Evolutionary conservation across 2,888 invertebrate species (phyloP), one percentile per base, ranked within the genome.

Genomic region (Meandrusa payeni): DNA sequence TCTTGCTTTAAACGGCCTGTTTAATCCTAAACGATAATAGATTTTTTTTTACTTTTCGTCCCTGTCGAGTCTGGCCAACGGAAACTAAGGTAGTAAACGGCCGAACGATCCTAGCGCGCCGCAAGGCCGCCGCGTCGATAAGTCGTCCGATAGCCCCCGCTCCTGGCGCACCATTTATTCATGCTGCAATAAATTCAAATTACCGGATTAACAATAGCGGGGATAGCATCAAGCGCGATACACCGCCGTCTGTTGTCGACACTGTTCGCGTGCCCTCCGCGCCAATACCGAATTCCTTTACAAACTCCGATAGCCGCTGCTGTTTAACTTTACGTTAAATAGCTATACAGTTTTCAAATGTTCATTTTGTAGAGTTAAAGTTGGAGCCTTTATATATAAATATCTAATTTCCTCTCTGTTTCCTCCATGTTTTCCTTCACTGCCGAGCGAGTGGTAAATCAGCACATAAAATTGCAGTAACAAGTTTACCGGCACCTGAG

Each of bases 151-250:
- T 83, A 85, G 77, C 79, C 74, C 45, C 64, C 69, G 68, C 64
- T 58, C 54, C 52, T 59, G 59, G 71, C 66, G 67, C 67, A 80
- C 83, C 79, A 82, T 86, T 85, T 85, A 83, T 83, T 78, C 83
- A 80, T 74, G 76, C 68, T 69, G 86, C 83, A 86, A 88, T 88
- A 88, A 88, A 88, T 88, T 88, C 87, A 87, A 88, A 88, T 88
- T 88, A 88, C 86, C 65, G 86, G 82, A 87, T 87, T 85, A 85
- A 87, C 86, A 86, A 86, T 86, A 85, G 76, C 74, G 68, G 53
- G 81, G 87, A 87, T 88, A 83, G 64, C 71, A 86, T 85, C 85
- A 74, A 57, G 60, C 61, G 55, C 69, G 75, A 76, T 76, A 74
- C 68, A 69, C 62, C 61, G 64, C 54, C 51, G 54, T 55, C 61